Evolutionary conservation across 1,140 invertebrate genomes (phyloP).

Genomic region (Armadillidium nasatum): DNA sequence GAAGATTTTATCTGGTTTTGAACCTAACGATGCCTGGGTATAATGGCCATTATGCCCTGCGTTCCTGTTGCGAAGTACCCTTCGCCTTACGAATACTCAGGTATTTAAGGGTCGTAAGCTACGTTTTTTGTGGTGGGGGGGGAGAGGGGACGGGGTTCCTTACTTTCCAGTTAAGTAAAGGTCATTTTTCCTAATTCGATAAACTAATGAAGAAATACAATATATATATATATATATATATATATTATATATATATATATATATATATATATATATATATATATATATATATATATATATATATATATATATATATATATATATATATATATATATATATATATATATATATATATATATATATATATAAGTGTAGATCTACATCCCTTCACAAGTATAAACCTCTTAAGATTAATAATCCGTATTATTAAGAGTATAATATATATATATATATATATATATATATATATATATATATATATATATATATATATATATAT

Average conservation of each 20-base stretch:
- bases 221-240: constrained; percentile 12
- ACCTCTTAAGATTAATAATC: background rate
- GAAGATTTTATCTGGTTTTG: background rate
- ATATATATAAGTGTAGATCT: too few relatives aligned
- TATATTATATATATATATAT: constrained; percentile 10
- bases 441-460: too few relatives aligned
- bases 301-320: background rate
- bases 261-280: constrained; percentile 12
- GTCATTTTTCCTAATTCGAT: background rate
- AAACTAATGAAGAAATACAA: background rate
- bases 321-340: too few relatives aligned
- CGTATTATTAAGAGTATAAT: background rate
- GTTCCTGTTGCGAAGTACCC: background rate
- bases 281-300: constrained; percentile 7
- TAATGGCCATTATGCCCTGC: background rate
- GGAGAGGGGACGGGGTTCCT: background rate
- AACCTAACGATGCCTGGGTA: background rate
- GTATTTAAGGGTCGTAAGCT: too few relatives aligned
- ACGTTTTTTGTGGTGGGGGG: too few relatives aligned
- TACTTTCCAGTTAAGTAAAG: background rate
- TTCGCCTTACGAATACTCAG: too few relatives aligned
- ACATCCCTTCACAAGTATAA: background rate
- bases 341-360: too few relatives aligned
- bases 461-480: too few relatives aligned
- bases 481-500: too few relatives aligned